Conservation (phyloP, 2,113 vertebrate species). For the Nanorana parkeri region DNA sequence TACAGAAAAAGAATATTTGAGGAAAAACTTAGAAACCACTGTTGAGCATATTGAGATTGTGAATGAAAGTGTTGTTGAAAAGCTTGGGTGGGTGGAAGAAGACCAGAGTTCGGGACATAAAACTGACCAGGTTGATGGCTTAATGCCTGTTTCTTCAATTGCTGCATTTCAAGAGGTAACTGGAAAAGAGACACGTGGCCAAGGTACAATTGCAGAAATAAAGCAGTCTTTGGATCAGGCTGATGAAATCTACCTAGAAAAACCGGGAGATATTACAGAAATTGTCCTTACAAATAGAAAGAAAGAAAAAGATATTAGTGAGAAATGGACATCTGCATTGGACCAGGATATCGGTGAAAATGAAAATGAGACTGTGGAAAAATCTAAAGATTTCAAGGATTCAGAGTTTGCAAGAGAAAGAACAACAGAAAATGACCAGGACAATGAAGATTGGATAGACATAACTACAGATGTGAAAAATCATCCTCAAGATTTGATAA, state of each 20-base stretch:
- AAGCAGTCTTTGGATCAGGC: background rate
- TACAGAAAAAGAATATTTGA: background rate
- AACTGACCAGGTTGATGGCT: background rate
- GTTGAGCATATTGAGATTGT: background rate
- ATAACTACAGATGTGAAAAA: background rate
- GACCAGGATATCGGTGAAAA: background rate
- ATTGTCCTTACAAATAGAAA: background rate
- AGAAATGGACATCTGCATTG: background rate
- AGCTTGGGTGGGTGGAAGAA: background rate
- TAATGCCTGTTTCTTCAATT: background rate
- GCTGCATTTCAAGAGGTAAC: too few relatives aligned
- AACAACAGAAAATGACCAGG: background rate
- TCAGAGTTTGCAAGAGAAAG: background rate
- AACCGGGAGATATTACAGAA: background rate
- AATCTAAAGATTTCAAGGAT: background rate
- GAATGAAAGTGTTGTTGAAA: background rate
- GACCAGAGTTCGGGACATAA: background rate
- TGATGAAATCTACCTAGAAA: background rate
- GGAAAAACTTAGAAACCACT: background rate
- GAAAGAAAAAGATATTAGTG: background rate
- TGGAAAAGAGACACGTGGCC: background rate
- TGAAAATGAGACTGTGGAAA: background rate
- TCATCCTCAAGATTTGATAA: too few relatives aligned
- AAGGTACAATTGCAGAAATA: background rate
- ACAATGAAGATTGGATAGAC: background rate